Evolutionary conservation across 2,797 vertebrate species (phyloP), one percentile per base, ranked within the genome.

Genomic region (Urophycis tenuis): DNA sequence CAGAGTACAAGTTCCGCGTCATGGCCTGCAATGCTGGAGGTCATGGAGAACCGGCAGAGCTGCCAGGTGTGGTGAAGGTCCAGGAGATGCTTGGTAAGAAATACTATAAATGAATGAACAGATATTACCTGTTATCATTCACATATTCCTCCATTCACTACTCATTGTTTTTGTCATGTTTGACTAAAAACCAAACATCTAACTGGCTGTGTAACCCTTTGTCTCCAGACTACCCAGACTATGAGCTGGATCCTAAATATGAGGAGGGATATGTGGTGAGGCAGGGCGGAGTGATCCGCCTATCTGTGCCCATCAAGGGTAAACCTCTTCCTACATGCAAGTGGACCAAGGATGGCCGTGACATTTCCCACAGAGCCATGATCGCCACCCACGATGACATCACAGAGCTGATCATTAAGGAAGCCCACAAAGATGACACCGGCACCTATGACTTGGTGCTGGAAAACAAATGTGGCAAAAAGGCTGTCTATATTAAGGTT

Each of bases 381-480:
- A 97, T 99, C 80, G 97, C 95, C 0, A 95, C 95, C 73, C 91
- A 95, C 74, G 97, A 99, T 79, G 95, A 97, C 81, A 90, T 96
- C 60, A 99, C 97, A 17, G 98, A 99, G 87, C 94, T 99, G 79
- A 93, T 99, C 74, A 99, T 99, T 84, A 99, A 98, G 88, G 97
- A 99, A 81, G 96, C 97, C 35, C 95, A 96, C 89, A 96, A 95
- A 90, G 94, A 99, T 60, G 98, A 99, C 91, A 96, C 96, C 2
- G 98, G 98, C 71, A 97, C 95, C 36, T 99, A 99, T 0, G 97
- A 99, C 87, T 90, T 99, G 86, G 87, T 95, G 78, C 92, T 99
- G 86, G 98, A 99, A 92, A 99, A 99, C 88, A 99, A 99, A 85
- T 99, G 97, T 75, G 98, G 97, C 88, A 97, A 95, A 87, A 99